These are phyloP conservation scores for Pseudolaguvia tuberculata DNA, from an alignment of 2,113 vertebrate genomes.

Conservation along the genomic window DNA sequence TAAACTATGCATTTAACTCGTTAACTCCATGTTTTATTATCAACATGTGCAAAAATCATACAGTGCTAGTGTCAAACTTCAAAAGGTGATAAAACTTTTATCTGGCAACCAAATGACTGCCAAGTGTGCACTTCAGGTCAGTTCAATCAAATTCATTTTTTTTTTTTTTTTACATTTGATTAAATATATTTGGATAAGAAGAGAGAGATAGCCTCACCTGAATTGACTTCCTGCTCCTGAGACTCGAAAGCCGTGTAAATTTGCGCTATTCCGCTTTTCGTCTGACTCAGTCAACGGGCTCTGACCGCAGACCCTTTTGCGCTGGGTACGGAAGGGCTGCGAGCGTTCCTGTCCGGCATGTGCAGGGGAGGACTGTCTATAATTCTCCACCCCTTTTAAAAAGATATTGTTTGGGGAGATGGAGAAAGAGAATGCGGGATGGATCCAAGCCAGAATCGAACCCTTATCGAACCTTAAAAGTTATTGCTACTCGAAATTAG, in stretches of 20 bases:
- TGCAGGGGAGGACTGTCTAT: conserved; percentile 25
- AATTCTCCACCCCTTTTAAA: background rate
- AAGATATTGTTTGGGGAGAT: too few species aligned
- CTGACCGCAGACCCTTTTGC: conserved; percentile 31
- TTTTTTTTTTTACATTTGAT: background rate
- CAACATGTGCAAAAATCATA: background rate
- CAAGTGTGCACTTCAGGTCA: too few species aligned
- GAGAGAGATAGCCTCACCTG: conserved; percentile 19
- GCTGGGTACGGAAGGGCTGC: conserved; percentile 49
- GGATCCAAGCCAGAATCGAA: too few species aligned
- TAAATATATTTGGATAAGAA: background rate
- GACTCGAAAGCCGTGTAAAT: background rate
- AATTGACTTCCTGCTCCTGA: background rate
- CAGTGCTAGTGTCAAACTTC: background rate
- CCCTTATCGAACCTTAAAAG: too few species aligned
- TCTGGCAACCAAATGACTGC: background rate
- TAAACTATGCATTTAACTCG: background rate
- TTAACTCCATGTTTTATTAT: background rate
- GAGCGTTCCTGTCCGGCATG: conserved; percentile 20
- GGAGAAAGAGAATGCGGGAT: too few species aligned
- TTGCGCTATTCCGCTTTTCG: background rate
- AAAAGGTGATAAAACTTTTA: background rate
- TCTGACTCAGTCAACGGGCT: background rate
- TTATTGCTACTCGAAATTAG: too few species aligned
- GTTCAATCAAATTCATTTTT: background rate